Percentiles rank a stretch among this genome's conserved stretches.
Evolutionary conservation across 2,888 invertebrate genomes (phyloP).

Genomic region (Glyphotaelius pellucidus): DNA sequence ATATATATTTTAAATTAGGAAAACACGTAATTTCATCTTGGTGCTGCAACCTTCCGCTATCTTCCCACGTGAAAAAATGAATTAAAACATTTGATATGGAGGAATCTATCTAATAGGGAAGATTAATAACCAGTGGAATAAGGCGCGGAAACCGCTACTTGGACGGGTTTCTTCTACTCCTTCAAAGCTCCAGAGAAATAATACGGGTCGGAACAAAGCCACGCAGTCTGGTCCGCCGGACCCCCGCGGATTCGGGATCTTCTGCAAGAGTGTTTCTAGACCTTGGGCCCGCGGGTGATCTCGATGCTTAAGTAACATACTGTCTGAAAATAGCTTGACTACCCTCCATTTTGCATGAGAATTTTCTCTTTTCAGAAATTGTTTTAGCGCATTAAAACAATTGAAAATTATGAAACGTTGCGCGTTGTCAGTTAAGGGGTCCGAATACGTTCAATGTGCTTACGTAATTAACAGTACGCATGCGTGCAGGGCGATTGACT

Average conservation of each 20-base stretch:
- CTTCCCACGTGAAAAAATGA: background rate
- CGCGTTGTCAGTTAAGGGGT: too few relatives aligned
- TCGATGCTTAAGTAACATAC: background rate
- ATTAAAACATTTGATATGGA: constrained; percentile 41
- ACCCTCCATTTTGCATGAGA: background rate
- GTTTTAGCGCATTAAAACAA: background rate
- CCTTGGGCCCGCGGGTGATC: background rate
- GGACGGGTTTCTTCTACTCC: background rate
- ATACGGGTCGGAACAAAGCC: constrained; percentile 57
- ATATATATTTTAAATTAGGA: background rate
- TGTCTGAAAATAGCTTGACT: background rate
- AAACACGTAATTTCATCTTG: background rate
- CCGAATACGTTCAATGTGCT: too few relatives aligned
- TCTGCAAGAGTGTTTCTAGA: constrained; percentile 8
- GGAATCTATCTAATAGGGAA: constrained; percentile 44
- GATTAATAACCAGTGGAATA: constrained; percentile 36
- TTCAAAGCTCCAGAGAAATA: constrained; percentile 18
- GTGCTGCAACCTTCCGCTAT: background rate
- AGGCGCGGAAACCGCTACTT: constrained; percentile 43
- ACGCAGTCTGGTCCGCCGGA: constrained; percentile 63
- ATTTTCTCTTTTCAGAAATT: background rate
- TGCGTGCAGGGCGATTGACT: too few relatives aligned
- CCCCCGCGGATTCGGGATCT: constrained; percentile 54
- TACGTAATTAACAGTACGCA: too few relatives aligned
- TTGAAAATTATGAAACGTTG: too few relatives aligned